Percentiles rank a stretch among this genome's conserved stretches.
These are phyloP conservation scores for Fabriciana adippe DNA, from an alignment of 2,888 invertebrate genomes.

Conservation along the genomic window DNA sequence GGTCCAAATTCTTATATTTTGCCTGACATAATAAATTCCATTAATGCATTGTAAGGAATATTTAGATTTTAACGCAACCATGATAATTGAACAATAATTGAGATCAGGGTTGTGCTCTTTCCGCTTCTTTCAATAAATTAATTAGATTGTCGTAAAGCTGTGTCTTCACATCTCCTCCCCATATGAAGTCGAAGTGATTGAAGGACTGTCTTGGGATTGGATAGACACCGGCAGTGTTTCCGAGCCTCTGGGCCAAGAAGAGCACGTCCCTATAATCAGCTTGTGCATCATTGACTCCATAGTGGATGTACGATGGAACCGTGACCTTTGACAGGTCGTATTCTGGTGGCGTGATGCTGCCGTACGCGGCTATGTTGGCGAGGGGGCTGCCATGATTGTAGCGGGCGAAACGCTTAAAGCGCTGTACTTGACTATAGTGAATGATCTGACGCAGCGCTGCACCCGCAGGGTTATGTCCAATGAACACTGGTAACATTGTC, in stretches of 20 bases:
- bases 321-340: conserved; percentile 79
- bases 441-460: conserved; percentile 85
- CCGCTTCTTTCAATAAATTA: conserved; percentile 62
- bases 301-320: conserved; percentile 83
- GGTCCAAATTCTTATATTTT: too few species aligned
- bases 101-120: background rate
- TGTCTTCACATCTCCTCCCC: conserved; percentile 81
- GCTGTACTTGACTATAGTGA: conserved; percentile 86
- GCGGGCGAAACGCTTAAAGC: conserved; percentile 69
- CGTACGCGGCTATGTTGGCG: conserved; percentile 77
- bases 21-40: too few species aligned
- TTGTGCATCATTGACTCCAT: conserved; percentile 83
- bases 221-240: conserved; percentile 74
- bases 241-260: conserved; percentile 68
- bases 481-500: conserved; percentile 85
- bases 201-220: conserved; percentile 80
- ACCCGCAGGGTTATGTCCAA: conserved; percentile 86
- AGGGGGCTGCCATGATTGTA: conserved; percentile 39
- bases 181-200: conserved; percentile 86
- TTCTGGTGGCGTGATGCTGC: conserved; percentile 74
- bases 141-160: conserved; percentile 81
- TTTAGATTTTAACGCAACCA: too few species aligned
- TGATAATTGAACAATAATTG: too few species aligned
- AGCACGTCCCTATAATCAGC: conserved; percentile 76
- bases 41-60: too few species aligned